phyloP scores from a whole-genome alignment of 2,888 invertebrate species.

The Synanthedon andrenaeformis region DNA sequence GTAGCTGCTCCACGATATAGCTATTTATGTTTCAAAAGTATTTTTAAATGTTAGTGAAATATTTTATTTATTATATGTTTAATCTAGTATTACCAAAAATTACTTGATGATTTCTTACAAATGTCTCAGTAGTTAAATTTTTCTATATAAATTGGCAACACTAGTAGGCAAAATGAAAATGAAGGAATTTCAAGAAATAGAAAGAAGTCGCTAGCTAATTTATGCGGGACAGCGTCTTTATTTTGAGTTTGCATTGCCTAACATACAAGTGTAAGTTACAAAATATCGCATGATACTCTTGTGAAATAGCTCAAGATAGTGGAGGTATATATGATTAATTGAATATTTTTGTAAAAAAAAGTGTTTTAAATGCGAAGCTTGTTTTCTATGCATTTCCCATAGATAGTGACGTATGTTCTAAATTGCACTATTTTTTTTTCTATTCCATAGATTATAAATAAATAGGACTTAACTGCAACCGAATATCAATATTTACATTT shows the following conservation, averaged over 20 bases:
- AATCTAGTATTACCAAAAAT: too few species aligned
- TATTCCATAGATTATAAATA: conserved; percentile 9
- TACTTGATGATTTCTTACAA: too few species aligned
- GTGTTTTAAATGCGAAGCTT: conserved; percentile 40
- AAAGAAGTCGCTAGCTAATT: conserved; percentile 60
- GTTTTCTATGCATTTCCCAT: conserved; percentile 56
- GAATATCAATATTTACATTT: too few species aligned
- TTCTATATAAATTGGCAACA: conserved; percentile 20
- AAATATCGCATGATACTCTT: conserved; percentile 44
- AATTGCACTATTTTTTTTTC: conserved; percentile 30
- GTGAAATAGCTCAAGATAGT: conserved; percentile 26
- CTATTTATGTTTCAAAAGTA: too few species aligned
- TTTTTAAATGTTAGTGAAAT: too few species aligned
- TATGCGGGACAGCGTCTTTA: conserved; percentile 64
- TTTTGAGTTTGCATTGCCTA: conserved; percentile 58
- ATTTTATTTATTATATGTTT: too few species aligned
- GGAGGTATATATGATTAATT: conserved; percentile 13
- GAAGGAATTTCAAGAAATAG: conserved; percentile 57
- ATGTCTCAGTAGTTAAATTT: too few species aligned
- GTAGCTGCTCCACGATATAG: too few species aligned
- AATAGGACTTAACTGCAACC: conserved; percentile 1
- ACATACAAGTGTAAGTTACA: conserved; percentile 42
- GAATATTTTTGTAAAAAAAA: conserved; percentile 2
- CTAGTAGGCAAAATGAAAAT: conserved; percentile 26
- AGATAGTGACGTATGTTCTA: conserved; percentile 54